These are phyloP conservation scores for Cactoblastis cactorum DNA, from an alignment of 2,888 invertebrate species.

Conservation along the genomic window DNA sequence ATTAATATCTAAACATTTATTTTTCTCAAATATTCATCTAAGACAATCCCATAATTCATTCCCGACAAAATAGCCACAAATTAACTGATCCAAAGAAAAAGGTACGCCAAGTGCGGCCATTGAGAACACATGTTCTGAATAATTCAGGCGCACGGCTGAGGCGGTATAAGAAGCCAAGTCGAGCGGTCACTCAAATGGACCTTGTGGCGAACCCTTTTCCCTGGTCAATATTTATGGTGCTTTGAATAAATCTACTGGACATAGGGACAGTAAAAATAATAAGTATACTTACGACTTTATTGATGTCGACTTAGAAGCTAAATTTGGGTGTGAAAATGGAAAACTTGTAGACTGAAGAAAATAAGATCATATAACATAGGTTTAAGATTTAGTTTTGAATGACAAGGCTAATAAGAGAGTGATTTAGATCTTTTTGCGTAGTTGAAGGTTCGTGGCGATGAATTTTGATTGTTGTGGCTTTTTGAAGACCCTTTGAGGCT, in stretches of 20 bases:
- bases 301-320: not conserved
- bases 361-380: conserved; percentile 19
- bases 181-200: conserved; percentile 52
- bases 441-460: conserved; percentile 30
- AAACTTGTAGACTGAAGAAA: conserved; percentile 3
- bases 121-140: conserved; percentile 35
- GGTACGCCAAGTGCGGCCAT: conserved; percentile 18
- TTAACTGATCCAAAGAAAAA: conserved; percentile 2
- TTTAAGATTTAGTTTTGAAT: conserved; percentile 20
- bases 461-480: conserved; percentile 30
- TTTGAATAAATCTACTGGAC: conserved; percentile 46
- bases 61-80: not conserved
- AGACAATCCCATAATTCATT: not conserved
- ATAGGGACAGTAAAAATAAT: conserved; percentile 11
- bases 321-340: not conserved
- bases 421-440: conserved; percentile 28
- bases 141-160: conserved; percentile 38
- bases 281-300: not conserved
- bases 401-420: conserved; percentile 11
- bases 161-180: conserved; percentile 31
- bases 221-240: conserved; percentile 58
- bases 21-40: too few species aligned
- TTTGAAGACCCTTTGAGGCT: conserved; percentile 26
- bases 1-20: too few species aligned
- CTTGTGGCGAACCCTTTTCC: conserved; percentile 51